Evolutionary conservation across 2,113 vertebrate species (phyloP).

Genomic region (Osmerus mordax): DNA sequence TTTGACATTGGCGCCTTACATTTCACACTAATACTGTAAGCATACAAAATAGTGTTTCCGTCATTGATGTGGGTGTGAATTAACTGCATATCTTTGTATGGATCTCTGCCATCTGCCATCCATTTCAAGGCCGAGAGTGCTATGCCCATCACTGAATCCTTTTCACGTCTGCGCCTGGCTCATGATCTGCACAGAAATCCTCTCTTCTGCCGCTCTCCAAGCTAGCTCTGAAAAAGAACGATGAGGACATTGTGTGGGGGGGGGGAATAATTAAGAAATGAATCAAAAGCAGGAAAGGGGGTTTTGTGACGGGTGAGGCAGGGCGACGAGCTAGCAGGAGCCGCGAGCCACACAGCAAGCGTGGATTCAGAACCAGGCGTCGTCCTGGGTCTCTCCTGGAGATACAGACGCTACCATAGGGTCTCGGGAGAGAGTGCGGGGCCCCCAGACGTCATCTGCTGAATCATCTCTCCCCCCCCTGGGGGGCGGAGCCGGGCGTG

Average conservation of each 20-base stretch:
- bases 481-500: not conserved
- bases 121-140: not conserved
- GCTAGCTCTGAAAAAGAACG: not conserved
- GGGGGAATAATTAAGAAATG: not conserved
- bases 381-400: constrained; percentile 28
- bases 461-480: no score
- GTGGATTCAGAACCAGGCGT: not conserved
- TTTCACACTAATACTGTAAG: no score
- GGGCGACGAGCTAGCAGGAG: constrained; percentile 19
- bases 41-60: no score
- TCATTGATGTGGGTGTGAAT: no score
- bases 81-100: constrained; percentile 3
- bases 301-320: constrained; percentile 40
- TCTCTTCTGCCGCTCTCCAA: not conserved
- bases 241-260: not conserved
- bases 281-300: not conserved
- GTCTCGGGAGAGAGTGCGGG: no score
- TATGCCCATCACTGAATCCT: not conserved
- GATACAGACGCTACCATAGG: constrained; percentile 17
- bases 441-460: not conserved
- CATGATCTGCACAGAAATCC: constrained; percentile 1
- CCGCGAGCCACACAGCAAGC: constrained; percentile 11
- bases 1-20: no score
- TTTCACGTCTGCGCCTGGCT: not conserved
- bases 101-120: constrained; percentile 37